These are phyloP conservation scores for Trichonephila clavipes DNA, from an alignment of 1,140 invertebrate species.

Conservation along the genomic window DNA sequence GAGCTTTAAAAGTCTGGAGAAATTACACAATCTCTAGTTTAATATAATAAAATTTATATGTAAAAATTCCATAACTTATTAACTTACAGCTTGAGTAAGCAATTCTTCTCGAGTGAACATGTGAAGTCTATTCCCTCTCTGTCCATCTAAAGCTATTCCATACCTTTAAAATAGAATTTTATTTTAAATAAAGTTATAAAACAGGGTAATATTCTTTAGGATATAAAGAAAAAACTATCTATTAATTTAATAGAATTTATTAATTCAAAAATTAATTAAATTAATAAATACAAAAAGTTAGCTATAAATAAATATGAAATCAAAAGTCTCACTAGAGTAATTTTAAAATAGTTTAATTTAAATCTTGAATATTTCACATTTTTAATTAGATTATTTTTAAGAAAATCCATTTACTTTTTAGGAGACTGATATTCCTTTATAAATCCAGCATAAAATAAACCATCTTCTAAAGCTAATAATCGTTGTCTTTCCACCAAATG, in stretches of 20 bases:
- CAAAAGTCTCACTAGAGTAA: too few species aligned
- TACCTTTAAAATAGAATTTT: conserved; percentile 80
- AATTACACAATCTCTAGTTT: too few species aligned
- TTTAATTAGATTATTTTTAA: too few species aligned
- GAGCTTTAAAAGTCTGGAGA: too few species aligned
- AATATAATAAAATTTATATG: background rate
- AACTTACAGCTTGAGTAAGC: conserved; percentile 91
- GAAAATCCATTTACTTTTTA: conserved; percentile 87
- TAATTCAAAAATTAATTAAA: too few species aligned
- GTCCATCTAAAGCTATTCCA: conserved; percentile 93
- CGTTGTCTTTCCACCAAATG: conserved; percentile 85
- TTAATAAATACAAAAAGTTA: too few species aligned
- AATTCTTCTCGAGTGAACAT: conserved; percentile 94
- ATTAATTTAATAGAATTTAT: too few species aligned
- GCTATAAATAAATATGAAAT: too few species aligned
- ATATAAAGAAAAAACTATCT: too few species aligned
- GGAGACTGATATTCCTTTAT: conserved; percentile 92
- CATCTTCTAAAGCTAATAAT: conserved; percentile 87
- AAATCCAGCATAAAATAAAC: conserved; percentile 93
- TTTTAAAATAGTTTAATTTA: too few species aligned
- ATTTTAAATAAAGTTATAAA: conserved; percentile 82
- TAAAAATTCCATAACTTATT: background rate
- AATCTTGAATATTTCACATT: too few species aligned
- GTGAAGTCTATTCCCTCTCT: conserved; percentile 92
- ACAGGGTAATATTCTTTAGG: too few species aligned